Evolutionary conservation across 1,140 invertebrate genomes (phyloP).

Genomic region (Hylaeus anthracinus): DNA sequence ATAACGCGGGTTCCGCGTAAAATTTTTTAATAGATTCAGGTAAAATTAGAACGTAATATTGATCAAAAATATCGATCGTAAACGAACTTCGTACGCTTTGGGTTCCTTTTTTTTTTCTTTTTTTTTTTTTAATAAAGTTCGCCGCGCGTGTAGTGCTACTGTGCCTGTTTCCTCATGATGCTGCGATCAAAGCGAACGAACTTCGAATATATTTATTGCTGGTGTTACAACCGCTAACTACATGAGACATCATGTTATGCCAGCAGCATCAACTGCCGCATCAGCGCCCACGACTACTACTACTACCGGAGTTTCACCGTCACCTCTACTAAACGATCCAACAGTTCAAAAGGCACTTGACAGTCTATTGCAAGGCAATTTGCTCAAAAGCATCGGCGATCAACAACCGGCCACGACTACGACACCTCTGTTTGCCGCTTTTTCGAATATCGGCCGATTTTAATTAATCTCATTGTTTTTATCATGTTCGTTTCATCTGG

Average conservation of each 20-base stretch:
- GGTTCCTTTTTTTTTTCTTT: not conserved
- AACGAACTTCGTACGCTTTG: constrained; percentile 59
- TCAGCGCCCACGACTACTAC: constrained; percentile 63
- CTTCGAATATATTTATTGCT: constrained; percentile 48
- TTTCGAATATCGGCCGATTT: constrained; percentile 77
- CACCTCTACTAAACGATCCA: constrained; percentile 86
- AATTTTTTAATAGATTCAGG: constrained; percentile 15
- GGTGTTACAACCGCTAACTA: constrained; percentile 39
- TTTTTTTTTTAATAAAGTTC: not conserved
- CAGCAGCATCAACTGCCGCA: constrained; percentile 66
- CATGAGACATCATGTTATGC: constrained; percentile 60
- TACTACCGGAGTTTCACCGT: constrained; percentile 73
- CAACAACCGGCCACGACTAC: constrained; percentile 61
- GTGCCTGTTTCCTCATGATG: constrained; percentile 19
- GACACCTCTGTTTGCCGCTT: constrained; percentile 78
- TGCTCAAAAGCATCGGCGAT: constrained; percentile 82
- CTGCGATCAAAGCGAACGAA: constrained; percentile 55
- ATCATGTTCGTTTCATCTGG: not conserved
- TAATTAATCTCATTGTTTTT: constrained; percentile 56
- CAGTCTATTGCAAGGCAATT: constrained; percentile 85
- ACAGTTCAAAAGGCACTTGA: constrained; percentile 89
- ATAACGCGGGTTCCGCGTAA: constrained; percentile 9
- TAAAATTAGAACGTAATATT: constrained; percentile 20
- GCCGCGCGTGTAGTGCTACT: constrained; percentile 36
- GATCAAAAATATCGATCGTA: constrained; percentile 12